Percentiles rank a stretch among this genome's conserved stretches.
Evolutionary conservation across 1,140 invertebrate species (phyloP).

Genomic region (Drosophila subobscura): DNA sequence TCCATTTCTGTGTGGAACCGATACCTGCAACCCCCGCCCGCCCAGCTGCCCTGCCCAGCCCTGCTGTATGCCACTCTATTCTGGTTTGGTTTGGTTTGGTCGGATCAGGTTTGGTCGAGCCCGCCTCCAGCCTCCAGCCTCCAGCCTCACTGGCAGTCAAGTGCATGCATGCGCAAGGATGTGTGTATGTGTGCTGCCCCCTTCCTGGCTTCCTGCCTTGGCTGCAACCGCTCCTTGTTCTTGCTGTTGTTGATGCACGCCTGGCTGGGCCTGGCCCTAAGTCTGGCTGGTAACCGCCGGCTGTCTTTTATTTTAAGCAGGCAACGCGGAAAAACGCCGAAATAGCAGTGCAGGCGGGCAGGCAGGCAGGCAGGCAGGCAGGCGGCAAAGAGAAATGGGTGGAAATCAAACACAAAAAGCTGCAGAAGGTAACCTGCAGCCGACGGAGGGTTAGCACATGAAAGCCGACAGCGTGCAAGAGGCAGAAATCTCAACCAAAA

Average conservation of each 20-base stretch:
- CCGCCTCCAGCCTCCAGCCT: neutral
- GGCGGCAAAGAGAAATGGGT: conserved; percentile 23
- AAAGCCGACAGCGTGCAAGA: neutral
- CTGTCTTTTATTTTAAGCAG: conserved; percentile 72
- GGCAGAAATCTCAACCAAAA: conserved; percentile 25
- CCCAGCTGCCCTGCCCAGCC: neutral
- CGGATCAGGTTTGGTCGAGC: conserved; percentile 3
- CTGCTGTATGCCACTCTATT: conserved; percentile 23
- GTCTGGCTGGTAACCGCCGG: conserved; percentile 39
- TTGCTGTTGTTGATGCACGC: conserved; percentile 39
- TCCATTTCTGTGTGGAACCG: conserved; percentile 36
- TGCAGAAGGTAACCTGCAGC: conserved; percentile 10
- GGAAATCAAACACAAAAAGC: conserved; percentile 38
- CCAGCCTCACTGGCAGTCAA: conserved; percentile 30
- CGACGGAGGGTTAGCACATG: too few relatives aligned
- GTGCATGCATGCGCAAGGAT: conserved; percentile 32
- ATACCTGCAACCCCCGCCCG: conserved; percentile 7
- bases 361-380: neutral
- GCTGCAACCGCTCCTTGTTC: conserved; percentile 2
- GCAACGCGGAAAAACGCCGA: conserved; percentile 69
- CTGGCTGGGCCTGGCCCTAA: conserved; percentile 21
- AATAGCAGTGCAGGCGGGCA: conserved; percentile 7
- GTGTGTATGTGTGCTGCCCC: neutral
- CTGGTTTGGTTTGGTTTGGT: conserved; percentile 10
- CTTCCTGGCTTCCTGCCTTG: neutral